phyloP scores from a whole-genome alignment of 2,113 vertebrate genomes.

The Dipodomys spectabilis region DNA sequence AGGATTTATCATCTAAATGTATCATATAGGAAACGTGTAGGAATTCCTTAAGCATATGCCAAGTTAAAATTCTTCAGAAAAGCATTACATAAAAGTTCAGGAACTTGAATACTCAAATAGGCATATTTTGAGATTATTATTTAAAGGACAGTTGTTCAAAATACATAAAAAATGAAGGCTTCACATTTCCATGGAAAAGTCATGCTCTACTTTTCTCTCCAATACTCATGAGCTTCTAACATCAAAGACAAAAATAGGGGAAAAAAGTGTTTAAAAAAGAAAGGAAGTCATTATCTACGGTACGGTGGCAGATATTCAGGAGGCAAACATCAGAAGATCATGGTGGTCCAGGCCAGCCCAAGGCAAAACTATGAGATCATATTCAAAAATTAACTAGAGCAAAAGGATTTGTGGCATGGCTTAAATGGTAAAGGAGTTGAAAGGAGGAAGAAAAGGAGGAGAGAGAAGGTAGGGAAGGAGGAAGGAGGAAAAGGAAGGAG shows the following conservation, averaged over 20 bases:
- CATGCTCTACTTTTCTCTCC: conserved; percentile 72
- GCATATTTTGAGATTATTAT: conserved; percentile 17
- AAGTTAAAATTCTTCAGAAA: conserved; percentile 47
- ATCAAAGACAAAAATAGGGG: conserved; percentile 70
- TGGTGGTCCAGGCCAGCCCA: too few species aligned
- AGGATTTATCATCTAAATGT: conserved; percentile 11
- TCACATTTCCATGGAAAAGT: background rate
- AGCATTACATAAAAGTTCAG: background rate
- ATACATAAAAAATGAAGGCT: background rate
- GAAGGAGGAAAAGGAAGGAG: too few species aligned
- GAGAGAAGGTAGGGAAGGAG: too few species aligned
- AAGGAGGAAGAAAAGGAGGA: too few species aligned
- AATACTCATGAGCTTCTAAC: conserved; percentile 69
- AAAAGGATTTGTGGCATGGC: too few species aligned
- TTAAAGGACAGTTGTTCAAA: conserved; percentile 2
- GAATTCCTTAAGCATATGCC: conserved; percentile 36
- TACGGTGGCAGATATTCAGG: too few species aligned
- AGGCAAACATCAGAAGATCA: too few species aligned
- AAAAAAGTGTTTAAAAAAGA: conserved; percentile 56
- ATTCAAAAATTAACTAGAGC: too few species aligned
- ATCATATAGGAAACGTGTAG: conserved; percentile 34
- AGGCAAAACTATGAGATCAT: too few species aligned
- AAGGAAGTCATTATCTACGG: conserved; percentile 56
- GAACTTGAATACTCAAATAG: background rate
- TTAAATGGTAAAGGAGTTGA: too few species aligned